Evolutionary conservation across 92 coral and sea anemone species (phyloP), one percentile per base, ranked within the genome.

Genomic region (Umimayanthus kanabou): DNA sequence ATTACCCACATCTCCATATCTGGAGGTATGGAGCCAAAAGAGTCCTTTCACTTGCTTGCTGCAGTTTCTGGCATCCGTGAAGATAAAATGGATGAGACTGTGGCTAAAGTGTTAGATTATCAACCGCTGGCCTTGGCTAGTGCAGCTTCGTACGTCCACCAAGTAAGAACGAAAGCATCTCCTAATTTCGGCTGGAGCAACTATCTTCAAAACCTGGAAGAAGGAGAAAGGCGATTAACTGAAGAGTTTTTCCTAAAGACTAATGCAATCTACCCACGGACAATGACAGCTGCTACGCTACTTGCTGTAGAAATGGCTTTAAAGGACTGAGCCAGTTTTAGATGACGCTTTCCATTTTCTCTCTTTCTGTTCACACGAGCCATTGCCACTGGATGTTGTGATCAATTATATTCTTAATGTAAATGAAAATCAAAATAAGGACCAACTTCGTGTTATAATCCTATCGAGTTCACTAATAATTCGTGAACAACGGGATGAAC

Each of bases 51-150:
- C 13, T 77, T 90, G 5, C 87, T 87, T 0, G 50, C 87, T 7
- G 18, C 40, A 25, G 43, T 80, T 28, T 80, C 92, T 8, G 76
- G 79, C 42, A 80, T 61, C 50, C n/a, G 82, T 9, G 50, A 90
- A 73, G 81, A 73, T 18, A 77, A 61, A 57, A 33, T 85, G 70
- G 76, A 70, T 23, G 79, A 87, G 13, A 42, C 45, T 5, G 77
- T 90, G 15, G 92, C 90, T 15, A 37, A 79, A 26, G 80, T 39
- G 14, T 37, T 89, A 16, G 92, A 89, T 53, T 84, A 86, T 30
- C 89, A 86, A 73, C 92, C 89, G 43, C 84, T 89, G 33, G 89
- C 92, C n/a, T 29, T 90, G 74, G 92, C 90, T 5, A 73, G 86
- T 20, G 92, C 90, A 14, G 92, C 86, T n/a, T 80, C 70, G 76